Evolutionary conservation across 2,888 invertebrate species (phyloP).

Genomic region (Lottia gigantea): DNA sequence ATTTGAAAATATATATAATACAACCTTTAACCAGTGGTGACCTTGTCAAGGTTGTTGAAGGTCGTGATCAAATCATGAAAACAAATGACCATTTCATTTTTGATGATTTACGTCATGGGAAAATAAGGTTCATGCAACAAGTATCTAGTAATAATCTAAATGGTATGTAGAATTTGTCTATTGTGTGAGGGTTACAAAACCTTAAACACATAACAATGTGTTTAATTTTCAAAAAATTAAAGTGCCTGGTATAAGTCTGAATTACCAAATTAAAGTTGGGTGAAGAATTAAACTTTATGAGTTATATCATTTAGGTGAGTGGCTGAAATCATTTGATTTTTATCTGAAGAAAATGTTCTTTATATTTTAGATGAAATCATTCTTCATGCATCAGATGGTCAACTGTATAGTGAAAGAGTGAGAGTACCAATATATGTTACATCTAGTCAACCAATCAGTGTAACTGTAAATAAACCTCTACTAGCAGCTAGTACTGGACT

Average conservation of each 20-base stretch:
- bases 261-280: too few relatives aligned
- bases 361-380: constrained; percentile 36
- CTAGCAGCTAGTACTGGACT: constrained; percentile 35
- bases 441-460: constrained; percentile 29
- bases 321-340: too few relatives aligned
- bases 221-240: too few relatives aligned
- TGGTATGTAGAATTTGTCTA: too few relatives aligned
- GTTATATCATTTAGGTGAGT: too few relatives aligned
- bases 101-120: constrained; percentile 39
- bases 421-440: constrained; percentile 37
- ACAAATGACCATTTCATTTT: constrained; percentile 40
- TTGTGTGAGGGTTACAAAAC: too few relatives aligned
- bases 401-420: constrained; percentile 37
- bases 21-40: constrained; percentile 41
- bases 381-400: constrained; percentile 44
- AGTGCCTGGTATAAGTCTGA: too few relatives aligned
- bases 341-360: too few relatives aligned
- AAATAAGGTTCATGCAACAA: constrained; percentile 42
- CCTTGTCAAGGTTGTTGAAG: constrained; percentile 38
- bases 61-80: constrained; percentile 40
- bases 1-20: constrained; percentile 38
- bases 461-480: constrained; percentile 37
- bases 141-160: not conserved
- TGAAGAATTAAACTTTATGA: too few relatives aligned
- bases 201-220: too few relatives aligned